Evolutionary conservation across 2,888 invertebrate genomes (phyloP).

Genomic region (Muschampia plurimacula): DNA sequence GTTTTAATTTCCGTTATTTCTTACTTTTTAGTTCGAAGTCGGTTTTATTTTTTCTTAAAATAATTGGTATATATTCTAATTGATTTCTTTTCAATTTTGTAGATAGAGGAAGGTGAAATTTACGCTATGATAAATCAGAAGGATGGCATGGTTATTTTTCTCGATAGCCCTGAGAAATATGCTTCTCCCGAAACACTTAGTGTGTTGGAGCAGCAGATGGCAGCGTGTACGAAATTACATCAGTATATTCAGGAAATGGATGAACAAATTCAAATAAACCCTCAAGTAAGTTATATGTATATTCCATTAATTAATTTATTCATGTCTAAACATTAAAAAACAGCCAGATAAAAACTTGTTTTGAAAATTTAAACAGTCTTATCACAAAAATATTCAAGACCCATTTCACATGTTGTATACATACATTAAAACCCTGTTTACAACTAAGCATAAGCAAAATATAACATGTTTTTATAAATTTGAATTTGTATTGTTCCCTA

Average conservation of each 20-base stretch:
- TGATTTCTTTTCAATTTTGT: conserved; percentile 40
- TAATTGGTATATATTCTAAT: neutral
- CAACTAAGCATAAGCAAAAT: neutral
- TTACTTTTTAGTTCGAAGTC: too few species aligned
- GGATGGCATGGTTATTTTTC: conserved; percentile 98
- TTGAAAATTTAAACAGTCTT: neutral
- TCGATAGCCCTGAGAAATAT: conserved; percentile 98
- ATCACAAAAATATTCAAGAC: neutral
- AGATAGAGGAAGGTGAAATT: conserved; percentile 99
- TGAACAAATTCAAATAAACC: conserved; percentile 96
- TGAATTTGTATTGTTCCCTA: too few species aligned
- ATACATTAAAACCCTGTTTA: neutral
- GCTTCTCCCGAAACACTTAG: conserved; percentile 95
- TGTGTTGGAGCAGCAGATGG: conserved; percentile 94
- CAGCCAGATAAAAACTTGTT: neutral
- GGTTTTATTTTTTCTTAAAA: too few species aligned
- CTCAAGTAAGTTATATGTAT: conserved; percentile 82
- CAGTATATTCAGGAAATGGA: conserved; percentile 96
- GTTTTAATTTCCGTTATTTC: too few species aligned
- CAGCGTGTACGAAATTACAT: conserved; percentile 94
- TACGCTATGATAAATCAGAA: conserved; percentile 98
- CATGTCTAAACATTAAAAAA: neutral
- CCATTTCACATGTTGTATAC: neutral
- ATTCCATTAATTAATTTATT: neutral
- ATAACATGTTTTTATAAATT: too few species aligned